Conservation (phyloP, 2,113 vertebrate genomes). For the Bostrychus sinensis region DNA sequence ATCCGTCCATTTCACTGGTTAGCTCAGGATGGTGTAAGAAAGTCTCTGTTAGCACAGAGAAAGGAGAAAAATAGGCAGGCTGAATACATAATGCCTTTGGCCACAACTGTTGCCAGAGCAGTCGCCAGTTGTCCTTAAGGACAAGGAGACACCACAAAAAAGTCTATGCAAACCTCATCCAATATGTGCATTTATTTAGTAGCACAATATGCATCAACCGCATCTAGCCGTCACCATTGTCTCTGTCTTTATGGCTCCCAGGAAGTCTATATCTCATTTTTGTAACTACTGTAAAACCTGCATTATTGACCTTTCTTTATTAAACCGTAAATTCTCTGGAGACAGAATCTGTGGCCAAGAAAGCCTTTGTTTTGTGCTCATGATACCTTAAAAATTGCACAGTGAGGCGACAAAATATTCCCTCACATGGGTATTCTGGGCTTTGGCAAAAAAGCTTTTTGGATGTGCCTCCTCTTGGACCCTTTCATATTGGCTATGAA, state of each 20-base stretch:
- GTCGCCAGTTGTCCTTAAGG: no score
- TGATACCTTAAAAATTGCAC: neutral
- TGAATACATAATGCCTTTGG: neutral
- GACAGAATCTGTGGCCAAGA: neutral
- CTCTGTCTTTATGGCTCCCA: neutral
- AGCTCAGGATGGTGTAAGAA: neutral
- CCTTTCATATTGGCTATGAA: no score
- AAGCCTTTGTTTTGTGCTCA: neutral
- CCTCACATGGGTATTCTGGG: neutral
- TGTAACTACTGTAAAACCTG: neutral
- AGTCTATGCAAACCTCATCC: no score
- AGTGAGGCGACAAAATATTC: neutral
- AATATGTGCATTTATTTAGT: no score
- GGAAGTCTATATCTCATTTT: neutral
- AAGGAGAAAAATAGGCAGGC: neutral
- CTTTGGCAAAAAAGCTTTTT: neutral
- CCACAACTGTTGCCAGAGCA: no score
- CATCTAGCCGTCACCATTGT: neutral
- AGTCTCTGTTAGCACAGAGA: neutral
- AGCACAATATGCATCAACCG: neutral
- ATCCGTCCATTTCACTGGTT: neutral
- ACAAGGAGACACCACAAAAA: no score
- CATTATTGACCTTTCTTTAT: neutral
- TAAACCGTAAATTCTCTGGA: neutral
- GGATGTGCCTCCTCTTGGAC: neutral